Evolutionary conservation across 1,140 invertebrate species (phyloP).

Genomic region (Drosophila chauvacae): DNA sequence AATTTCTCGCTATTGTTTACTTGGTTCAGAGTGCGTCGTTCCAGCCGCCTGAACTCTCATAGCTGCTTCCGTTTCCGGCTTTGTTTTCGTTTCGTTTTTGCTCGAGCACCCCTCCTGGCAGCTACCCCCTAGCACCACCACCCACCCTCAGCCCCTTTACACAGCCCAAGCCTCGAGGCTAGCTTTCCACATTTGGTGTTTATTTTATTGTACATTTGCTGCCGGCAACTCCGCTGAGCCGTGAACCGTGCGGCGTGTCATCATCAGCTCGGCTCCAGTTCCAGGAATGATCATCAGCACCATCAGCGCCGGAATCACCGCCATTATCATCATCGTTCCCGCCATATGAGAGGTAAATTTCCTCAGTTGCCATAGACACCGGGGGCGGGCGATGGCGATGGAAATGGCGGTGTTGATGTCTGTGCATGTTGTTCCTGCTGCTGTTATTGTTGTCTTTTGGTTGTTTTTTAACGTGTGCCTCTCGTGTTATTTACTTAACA

Average conservation of each 20-base stretch:
- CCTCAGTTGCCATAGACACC: constrained; percentile 36
- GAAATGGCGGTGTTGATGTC: constrained; percentile 37
- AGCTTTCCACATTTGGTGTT: constrained; percentile 54
- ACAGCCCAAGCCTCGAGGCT: constrained; percentile 20
- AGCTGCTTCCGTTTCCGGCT: constrained; percentile 72
- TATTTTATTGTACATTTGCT: constrained; percentile 79
- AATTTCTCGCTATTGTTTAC: constrained; percentile 60
- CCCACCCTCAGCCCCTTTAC: not conserved
- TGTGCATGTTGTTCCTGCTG: constrained; percentile 43
- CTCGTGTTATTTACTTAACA: constrained; percentile 81
- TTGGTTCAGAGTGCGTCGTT: constrained; percentile 52
- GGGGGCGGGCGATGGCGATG: not conserved
- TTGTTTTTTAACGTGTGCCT: constrained; percentile 64
- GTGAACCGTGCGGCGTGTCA: constrained; percentile 69
- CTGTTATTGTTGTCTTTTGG: constrained; percentile 57
- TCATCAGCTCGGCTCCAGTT: constrained; percentile 38
- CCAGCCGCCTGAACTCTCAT: constrained; percentile 52
- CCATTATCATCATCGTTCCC: constrained; percentile 26
- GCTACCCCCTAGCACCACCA: constrained; percentile 1
- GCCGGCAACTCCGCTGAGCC: constrained; percentile 63
- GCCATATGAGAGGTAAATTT: constrained; percentile 55
- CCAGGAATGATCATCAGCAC: constrained; percentile 39
- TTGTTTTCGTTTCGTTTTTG: constrained; percentile 61
- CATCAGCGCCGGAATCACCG: constrained; percentile 32
- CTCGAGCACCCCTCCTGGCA: constrained; percentile 22